Conservation (phyloP, 2,113 vertebrate species). For the Tauraco erythrolophus region DNA sequence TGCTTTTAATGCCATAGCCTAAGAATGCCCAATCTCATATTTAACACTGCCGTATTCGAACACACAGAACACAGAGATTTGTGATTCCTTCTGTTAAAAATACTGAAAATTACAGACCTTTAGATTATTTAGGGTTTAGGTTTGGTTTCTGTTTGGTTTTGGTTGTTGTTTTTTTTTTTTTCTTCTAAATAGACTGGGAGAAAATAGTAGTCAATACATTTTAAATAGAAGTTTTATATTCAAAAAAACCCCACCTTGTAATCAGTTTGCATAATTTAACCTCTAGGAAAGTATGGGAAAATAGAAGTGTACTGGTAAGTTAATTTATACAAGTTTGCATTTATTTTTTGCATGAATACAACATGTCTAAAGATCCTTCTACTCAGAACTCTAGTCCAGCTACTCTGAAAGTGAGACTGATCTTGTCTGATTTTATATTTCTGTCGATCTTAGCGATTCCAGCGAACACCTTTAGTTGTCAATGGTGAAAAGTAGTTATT, state of each 20-base stretch:
- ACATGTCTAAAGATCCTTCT: background rate
- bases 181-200: background rate
- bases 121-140: background rate
- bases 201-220: background rate
- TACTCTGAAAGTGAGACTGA: background rate
- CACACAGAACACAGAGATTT: background rate
- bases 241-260: background rate
- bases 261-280: background rate
- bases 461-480: background rate
- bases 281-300: background rate
- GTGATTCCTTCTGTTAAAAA: background rate
- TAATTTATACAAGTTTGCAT: background rate
- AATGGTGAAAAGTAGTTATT: background rate
- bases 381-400: background rate
- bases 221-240: background rate
- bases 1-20: background rate
- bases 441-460: background rate
- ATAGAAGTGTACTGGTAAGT: background rate
- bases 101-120: background rate
- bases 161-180: background rate
- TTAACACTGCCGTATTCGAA: background rate
- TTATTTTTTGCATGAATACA: fast-evolving
- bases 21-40: background rate
- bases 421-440: background rate
- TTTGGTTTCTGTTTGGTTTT: background rate